Conservation (phyloP, 2,797 vertebrate species). For the Gymnothorax reevesii region DNA sequence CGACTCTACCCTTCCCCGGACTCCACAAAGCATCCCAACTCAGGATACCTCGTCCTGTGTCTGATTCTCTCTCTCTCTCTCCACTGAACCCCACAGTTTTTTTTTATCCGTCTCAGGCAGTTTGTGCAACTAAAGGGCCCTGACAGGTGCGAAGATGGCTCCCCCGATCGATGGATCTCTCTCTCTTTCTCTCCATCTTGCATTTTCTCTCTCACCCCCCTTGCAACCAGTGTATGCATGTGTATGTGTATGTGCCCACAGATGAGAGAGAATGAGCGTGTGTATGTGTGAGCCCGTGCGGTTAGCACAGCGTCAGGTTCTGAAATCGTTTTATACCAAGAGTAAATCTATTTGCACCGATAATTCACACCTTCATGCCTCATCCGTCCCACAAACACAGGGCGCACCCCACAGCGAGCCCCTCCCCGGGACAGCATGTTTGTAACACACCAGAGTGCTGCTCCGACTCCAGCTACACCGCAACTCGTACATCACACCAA, state of each 20-base stretch:
- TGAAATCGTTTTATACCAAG: not conserved
- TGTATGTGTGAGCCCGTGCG: not conserved
- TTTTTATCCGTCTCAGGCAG: conserved; percentile 41
- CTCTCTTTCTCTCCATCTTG: conserved; percentile 24
- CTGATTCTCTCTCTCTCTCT: conserved; percentile 34
- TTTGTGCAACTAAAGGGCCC: conserved; percentile 38
- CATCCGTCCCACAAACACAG: not conserved
- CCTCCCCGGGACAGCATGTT: not conserved
- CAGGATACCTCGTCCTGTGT: conserved; percentile 33
- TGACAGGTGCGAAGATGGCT: conserved; percentile 31
- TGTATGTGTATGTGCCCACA: no score
- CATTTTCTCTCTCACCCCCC: conserved; percentile 36
- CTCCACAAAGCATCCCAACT: conserved; percentile 6
- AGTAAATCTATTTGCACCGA: not conserved
- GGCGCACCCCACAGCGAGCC: not conserved
- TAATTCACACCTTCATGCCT: not conserved
- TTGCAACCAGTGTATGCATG: no score
- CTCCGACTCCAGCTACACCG: not conserved
- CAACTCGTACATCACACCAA: not conserved
- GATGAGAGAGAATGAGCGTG: not conserved
- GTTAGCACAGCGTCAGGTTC: not conserved
- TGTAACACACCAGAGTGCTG: not conserved
- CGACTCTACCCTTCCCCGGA: not conserved
- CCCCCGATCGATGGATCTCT: conserved; percentile 12
- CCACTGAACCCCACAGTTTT: conserved; percentile 33